Evolutionary conservation across 2,888 invertebrate genomes (phyloP).

Genomic region (Hypolimnas misippus): DNA sequence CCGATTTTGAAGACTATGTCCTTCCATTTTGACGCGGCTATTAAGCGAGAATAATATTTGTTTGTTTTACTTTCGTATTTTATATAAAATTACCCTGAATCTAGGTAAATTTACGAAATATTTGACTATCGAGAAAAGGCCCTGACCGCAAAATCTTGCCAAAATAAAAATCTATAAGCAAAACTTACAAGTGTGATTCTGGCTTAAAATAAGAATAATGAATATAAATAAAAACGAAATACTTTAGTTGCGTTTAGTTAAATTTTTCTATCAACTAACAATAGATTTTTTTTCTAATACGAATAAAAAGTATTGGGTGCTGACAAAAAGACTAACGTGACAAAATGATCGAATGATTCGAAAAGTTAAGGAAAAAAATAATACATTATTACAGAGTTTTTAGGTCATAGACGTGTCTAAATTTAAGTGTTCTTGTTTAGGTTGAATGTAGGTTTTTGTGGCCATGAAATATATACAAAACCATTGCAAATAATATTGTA

Average conservation of each 20-base stretch:
- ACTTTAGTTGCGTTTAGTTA: not conserved
- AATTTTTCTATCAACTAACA: not conserved
- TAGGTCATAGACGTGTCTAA: constrained; percentile 18
- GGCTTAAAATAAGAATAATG: too few species aligned
- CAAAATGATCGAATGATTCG: not conserved
- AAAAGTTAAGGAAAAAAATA: not conserved
- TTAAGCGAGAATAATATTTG: too few species aligned
- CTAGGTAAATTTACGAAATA: too few species aligned
- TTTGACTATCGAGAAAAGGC: too few species aligned
- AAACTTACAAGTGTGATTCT: too few species aligned
- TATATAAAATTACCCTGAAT: too few species aligned
- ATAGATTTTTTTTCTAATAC: constrained; percentile 2
- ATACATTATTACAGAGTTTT: constrained; percentile 5
- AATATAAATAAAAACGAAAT: not conserved
- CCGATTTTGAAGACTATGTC: too few species aligned
- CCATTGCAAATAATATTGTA: not conserved
- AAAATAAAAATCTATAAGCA: too few species aligned
- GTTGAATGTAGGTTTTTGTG: constrained; percentile 19
- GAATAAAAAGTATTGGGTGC: not conserved
- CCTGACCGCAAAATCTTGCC: too few species aligned
- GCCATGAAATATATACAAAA: constrained; percentile 20
- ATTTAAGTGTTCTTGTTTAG: constrained; percentile 12
- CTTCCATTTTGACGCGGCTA: too few species aligned
- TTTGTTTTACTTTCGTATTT: too few species aligned
- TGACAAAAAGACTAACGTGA: not conserved